Evolutionary conservation across 2,113 vertebrate genomes (phyloP).

Genomic region (Corythornis madagascariensis): DNA sequence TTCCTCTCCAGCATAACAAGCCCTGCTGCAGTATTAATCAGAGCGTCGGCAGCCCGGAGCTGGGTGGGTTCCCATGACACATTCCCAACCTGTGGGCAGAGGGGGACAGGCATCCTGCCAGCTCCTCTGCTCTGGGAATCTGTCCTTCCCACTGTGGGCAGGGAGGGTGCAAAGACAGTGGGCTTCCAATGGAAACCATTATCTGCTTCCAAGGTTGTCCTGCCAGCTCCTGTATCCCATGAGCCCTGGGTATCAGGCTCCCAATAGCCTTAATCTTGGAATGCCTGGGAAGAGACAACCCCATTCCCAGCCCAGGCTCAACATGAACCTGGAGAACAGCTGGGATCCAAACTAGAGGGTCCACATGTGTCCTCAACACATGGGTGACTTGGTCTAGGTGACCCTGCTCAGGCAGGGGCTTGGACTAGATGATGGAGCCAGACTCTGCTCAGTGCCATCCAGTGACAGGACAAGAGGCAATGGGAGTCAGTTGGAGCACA

Average conservation of each 20-base stretch:
- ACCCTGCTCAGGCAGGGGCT: too few relatives aligned
- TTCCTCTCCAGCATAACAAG: constrained; percentile 20
- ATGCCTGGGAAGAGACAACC: rapidly evolving
- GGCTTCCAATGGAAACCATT: neutral
- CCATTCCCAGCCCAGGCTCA: neutral
- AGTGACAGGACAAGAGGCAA: too few relatives aligned
- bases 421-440: too few relatives aligned
- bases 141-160: neutral
- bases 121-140: neutral
- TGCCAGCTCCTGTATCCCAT: neutral
- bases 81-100: neutral
- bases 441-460: too few relatives aligned
- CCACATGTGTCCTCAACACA: rapidly evolving
- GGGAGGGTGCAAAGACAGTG: neutral
- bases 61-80: neutral
- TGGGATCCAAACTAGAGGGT: neutral
- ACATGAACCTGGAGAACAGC: neutral
- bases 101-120: neutral
- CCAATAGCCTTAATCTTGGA: rapidly evolving
- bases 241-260: neutral
- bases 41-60: neutral
- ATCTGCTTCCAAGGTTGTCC: neutral
- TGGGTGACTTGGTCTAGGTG: too few relatives aligned
- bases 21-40: constrained; percentile 44
- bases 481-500: too few relatives aligned